Percentiles rank a stretch among this genome's conserved stretches.
These are phyloP conservation scores for Chrysocyon brachyurus DNA, from an alignment of 2,797 vertebrate genomes.

Conservation along the genomic window DNA sequence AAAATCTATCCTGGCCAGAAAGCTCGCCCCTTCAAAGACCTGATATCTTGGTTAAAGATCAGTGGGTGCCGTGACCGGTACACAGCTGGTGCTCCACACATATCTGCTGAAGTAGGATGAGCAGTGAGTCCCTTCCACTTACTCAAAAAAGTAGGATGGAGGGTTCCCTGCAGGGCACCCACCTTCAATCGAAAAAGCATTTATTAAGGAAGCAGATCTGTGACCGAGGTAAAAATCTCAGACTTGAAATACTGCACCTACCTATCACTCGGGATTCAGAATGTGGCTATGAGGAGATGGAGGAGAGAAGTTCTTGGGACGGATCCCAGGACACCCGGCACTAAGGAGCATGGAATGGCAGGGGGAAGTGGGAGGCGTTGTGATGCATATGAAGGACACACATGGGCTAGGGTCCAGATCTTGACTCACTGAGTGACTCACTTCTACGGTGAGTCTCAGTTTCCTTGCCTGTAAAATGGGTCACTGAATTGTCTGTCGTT, in stretches of 20 bases:
- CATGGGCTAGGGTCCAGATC: too few species aligned
- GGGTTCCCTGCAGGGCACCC: background rate
- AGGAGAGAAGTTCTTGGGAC: background rate
- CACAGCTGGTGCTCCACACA: background rate
- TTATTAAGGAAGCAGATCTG: background rate
- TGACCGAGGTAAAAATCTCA: background rate
- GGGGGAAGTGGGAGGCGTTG: accelerated
- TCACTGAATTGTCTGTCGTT: background rate
- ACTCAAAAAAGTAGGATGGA: background rate
- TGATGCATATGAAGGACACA: too few species aligned
- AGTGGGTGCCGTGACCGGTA: background rate
- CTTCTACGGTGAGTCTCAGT: too few species aligned
- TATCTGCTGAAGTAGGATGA: background rate
- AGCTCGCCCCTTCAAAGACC: background rate
- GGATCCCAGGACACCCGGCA: accelerated
- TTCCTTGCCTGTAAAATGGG: background rate
- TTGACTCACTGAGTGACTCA: background rate
- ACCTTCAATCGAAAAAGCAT: background rate
- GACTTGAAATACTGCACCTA: background rate
- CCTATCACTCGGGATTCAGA: background rate
- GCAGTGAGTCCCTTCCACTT: background rate
- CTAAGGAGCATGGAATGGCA: background rate
- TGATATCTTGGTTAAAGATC: background rate
- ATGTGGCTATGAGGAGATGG: background rate
- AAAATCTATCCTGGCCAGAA: background rate